A percentile compares a stretch with the other conserved stretches of the same genome.
Evolutionary conservation across 1,140 invertebrate genomes (phyloP).

Genomic region (Drosophila littoralis): DNA sequence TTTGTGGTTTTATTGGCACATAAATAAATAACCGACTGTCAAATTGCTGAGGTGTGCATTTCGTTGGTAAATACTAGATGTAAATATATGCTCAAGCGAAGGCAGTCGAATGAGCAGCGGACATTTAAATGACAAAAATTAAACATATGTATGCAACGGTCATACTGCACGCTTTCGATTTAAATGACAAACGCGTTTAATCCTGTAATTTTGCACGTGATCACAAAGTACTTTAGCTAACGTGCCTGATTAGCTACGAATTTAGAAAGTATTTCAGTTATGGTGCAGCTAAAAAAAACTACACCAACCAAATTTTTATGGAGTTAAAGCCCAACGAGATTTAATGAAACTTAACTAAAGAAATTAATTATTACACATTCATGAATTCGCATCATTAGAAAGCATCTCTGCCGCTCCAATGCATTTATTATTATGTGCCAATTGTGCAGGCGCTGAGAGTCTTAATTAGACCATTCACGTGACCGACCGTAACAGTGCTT

Average conservation of each 20-base stretch:
- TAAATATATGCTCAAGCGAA: neutral
- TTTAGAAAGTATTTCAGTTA: too few relatives aligned
- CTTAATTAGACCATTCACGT: slow-evolving; percentile 52
- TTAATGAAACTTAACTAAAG: neutral
- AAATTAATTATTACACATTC: neutral
- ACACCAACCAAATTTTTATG: neutral
- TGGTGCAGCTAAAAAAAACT: too few relatives aligned
- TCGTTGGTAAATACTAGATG: neutral
- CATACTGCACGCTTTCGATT: neutral
- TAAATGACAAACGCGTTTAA: neutral
- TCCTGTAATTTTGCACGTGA: slow-evolving; percentile 5
- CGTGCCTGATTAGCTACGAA: neutral
- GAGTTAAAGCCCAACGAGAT: neutral
- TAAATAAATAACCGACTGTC: slow-evolving; percentile 25
- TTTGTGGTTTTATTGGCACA: slow-evolving; percentile 12
- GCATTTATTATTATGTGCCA: slow-evolving; percentile 58
- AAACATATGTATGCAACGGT: neutral
- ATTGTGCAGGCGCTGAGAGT: slow-evolving; percentile 48
- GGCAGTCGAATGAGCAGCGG: neutral
- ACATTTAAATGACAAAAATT: neutral
- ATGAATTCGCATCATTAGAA: slow-evolving; percentile 6
- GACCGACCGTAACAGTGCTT: slow-evolving; percentile 16
- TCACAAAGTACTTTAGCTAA: neutral
- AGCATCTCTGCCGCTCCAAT: slow-evolving; percentile 9
- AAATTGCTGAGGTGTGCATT: slow-evolving; percentile 14